Evolutionary conservation across 2,797 vertebrate species (phyloP), one percentile per base, ranked within the genome.

Genomic region (Gymnopithys bicolor): DNA sequence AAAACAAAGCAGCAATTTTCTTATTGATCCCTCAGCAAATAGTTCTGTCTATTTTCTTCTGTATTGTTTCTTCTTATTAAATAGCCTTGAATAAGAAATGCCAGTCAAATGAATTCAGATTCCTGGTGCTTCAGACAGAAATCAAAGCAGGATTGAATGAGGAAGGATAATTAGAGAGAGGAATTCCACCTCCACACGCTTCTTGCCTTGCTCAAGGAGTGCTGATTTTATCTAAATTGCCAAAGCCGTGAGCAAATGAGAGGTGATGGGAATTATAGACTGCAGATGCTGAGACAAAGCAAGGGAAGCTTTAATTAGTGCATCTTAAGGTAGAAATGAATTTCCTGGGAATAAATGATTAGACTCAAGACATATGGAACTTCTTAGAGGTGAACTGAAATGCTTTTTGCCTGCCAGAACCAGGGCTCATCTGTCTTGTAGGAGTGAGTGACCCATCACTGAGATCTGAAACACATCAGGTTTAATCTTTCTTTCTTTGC

Each of bases 1-100:
- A 96, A 95, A 96, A 97, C 87, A 94, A 87, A 88, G 59, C 84
- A 88, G 69, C 90, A 90, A 84, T 97, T 97, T 94, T 85, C 80
- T 78, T 89, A 91, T 71, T 90, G 91, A 95, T 93, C 83, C 78
- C 93, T 59, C 43, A 87, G 53, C 84, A 96, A 95, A 91, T 93
- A 93, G 79, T 89, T 91, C 56, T 92, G 77, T 89, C 93, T 96
- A 32, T 90, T 97, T 96, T 69, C 91, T 94, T 80, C 88, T 90
- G 84, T 90, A 79, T 95, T 94, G 83, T 94, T 96, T 93, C 63
- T 91, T 89, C 37, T 58, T 89, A 90, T 76, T 95, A 87, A 92
- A 64, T 90, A 87, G 91, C 79, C 90, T 69, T 93, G 93, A 97
- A 91, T 94, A 94, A 97, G 94, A 84, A 87, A 92, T 90, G 95